These are phyloP conservation scores for Panagrolaimus sp. DNA, from an alignment of 1,140 invertebrate genomes.

Conservation along the genomic window DNA sequence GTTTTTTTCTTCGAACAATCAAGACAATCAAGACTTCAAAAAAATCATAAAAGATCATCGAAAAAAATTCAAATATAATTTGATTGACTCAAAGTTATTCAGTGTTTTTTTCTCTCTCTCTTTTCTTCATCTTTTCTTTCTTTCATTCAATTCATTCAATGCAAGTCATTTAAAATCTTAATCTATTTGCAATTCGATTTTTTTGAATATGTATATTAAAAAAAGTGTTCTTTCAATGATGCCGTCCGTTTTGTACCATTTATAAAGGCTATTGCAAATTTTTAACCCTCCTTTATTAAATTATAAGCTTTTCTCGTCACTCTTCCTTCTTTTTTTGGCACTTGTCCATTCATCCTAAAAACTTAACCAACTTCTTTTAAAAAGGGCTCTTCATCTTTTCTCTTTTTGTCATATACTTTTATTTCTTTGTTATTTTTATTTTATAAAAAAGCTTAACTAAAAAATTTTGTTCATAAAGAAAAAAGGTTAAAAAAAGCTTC, in stretches of 20 bases:
- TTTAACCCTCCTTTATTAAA: too few relatives aligned
- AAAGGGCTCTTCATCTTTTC: neutral
- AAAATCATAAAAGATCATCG: neutral
- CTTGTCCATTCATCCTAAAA: slow-evolving; percentile 14
- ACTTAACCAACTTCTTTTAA: too few relatives aligned
- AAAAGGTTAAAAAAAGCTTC: too few relatives aligned
- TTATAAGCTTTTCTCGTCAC: too few relatives aligned
- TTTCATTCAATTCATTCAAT: neutral
- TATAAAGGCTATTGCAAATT: neutral
- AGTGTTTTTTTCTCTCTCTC: too few relatives aligned
- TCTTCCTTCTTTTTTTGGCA: neutral
- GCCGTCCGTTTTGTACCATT: neutral
- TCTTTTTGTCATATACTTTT: slow-evolving; percentile 7
- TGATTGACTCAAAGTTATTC: neutral
- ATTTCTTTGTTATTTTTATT: slow-evolving; percentile 1
- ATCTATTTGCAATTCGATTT: slow-evolving; percentile 3
- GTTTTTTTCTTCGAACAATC: neutral
- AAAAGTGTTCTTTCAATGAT: slow-evolving; percentile 7
- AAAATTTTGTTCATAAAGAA: neutral
- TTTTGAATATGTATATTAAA: slow-evolving; percentile 5
- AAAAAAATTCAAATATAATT: slow-evolving; percentile 13
- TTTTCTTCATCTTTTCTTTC: too few relatives aligned
- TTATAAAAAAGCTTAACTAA: neutral
- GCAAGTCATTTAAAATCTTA: neutral
- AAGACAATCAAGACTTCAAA: neutral